Evolutionary conservation across 2,797 vertebrate species (phyloP).

Genomic region (Pangasius krempfi): DNA sequence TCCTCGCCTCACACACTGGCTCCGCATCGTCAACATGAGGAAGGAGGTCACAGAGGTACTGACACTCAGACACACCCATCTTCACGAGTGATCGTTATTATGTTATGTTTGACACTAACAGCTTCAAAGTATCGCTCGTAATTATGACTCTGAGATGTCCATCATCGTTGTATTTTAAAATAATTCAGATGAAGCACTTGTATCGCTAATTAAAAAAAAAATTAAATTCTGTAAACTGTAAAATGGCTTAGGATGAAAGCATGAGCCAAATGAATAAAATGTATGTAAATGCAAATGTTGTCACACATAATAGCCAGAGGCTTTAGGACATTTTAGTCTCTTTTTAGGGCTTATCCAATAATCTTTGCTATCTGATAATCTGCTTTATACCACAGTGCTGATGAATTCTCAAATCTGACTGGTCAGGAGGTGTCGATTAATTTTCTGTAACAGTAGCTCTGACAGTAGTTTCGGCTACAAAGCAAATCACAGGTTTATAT

Average conservation of each 20-base stretch:
- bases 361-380: neutral
- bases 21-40: conserved; percentile 92
- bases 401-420: conserved; percentile 12
- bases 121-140: neutral
- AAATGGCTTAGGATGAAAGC: neutral
- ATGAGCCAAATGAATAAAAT: neutral
- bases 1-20: conserved; percentile 93
- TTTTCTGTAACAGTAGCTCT: neutral
- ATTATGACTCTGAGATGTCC: neutral
- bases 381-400: neutral
- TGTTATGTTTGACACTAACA: neutral
- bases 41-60: conserved; percentile 94
- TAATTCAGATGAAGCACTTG: neutral
- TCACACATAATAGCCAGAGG: neutral
- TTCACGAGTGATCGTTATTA: neutral
- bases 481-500: neutral
- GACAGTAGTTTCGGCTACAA: neutral
- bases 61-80: neutral
- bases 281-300: neutral
- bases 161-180: neutral
- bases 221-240: neutral
- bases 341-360: neutral
- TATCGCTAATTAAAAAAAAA: neutral
- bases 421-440: neutral
- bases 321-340: neutral